Evolutionary conservation across 2,888 invertebrate genomes (phyloP).

Genomic region (Muscina levida): DNA sequence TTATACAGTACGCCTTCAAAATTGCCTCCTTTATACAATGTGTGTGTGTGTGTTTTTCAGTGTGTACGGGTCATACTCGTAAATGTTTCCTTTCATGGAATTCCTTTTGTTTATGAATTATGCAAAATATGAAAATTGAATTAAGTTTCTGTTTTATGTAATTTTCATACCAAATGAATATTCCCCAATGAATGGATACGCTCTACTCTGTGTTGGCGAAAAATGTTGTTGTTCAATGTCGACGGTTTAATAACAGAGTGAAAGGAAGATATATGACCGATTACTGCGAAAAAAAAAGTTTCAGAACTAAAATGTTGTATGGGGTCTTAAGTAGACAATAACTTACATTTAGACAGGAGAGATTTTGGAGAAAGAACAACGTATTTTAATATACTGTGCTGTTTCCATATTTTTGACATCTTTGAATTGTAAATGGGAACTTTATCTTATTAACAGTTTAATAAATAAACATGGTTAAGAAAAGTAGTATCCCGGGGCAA

Average conservation of each 20-base stretch:
- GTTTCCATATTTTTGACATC: no score
- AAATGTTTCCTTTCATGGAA: conserved; percentile 40
- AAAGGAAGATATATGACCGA: no score
- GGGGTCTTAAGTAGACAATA: no score
- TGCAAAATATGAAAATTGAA: conserved; percentile 57
- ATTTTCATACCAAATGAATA: background rate
- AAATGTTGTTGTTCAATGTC: background rate
- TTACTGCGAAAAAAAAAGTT: no score
- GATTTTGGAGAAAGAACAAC: no score
- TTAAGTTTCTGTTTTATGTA: conserved; percentile 41
- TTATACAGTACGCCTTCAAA: conserved; percentile 23
- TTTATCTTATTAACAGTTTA: no score
- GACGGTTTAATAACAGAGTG: background rate
- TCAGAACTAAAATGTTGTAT: no score
- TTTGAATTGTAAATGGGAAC: no score
- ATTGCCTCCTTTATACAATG: conserved; percentile 37
- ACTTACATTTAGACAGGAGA: no score
- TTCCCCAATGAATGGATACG: background rate
- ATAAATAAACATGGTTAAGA: no score
- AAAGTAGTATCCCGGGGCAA: no score
- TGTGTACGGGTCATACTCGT: background rate
- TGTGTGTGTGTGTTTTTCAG: background rate
- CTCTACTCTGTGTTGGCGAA: background rate
- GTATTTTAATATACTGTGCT: no score
- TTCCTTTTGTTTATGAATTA: conserved; percentile 59